phyloP scores from a whole-genome alignment of 2,113 vertebrate genomes.

The Vidua macroura region DNA sequence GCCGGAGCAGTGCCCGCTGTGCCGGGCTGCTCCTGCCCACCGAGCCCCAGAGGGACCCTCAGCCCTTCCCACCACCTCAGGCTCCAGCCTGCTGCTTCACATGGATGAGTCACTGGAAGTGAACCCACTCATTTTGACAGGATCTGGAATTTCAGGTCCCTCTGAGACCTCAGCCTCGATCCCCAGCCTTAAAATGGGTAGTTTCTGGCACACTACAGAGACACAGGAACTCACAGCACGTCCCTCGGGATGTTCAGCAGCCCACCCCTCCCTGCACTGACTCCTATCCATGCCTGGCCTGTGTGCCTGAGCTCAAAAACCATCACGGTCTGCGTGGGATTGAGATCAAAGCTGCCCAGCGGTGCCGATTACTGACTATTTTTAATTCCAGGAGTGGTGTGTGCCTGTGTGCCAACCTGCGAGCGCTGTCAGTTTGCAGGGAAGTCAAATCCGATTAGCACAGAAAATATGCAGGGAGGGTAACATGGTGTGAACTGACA shows the following conservation, averaged over 20 bases:
- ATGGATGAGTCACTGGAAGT: fast-evolving
- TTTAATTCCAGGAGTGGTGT: conserved; percentile 15
- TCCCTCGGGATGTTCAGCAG: too few species aligned
- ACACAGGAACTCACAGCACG: fast-evolving
- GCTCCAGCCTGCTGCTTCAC: neutral
- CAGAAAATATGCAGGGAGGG: neutral
- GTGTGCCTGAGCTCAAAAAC: neutral
- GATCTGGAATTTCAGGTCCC: neutral
- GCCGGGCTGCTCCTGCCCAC: neutral
- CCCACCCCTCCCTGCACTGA: fast-evolving
- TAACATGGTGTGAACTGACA: conserved; percentile 13
- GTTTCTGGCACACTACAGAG: neutral
- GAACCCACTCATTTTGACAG: neutral
- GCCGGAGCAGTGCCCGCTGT: fast-evolving
- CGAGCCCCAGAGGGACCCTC: fast-evolving
- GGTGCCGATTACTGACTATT: neutral
- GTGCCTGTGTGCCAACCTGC: neutral
- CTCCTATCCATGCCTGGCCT: fast-evolving
- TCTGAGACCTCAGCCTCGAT: fast-evolving
- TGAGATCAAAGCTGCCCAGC: neutral
- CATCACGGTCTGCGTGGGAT: fast-evolving
- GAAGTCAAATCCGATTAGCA: conserved; percentile 30
- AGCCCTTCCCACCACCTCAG: neutral
- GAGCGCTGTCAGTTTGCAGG: neutral
- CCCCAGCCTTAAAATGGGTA: neutral